These are phyloP conservation scores for Leptinotarsa texana DNA, from an alignment of 1,140 invertebrate genomes.

Conservation along the genomic window DNA sequence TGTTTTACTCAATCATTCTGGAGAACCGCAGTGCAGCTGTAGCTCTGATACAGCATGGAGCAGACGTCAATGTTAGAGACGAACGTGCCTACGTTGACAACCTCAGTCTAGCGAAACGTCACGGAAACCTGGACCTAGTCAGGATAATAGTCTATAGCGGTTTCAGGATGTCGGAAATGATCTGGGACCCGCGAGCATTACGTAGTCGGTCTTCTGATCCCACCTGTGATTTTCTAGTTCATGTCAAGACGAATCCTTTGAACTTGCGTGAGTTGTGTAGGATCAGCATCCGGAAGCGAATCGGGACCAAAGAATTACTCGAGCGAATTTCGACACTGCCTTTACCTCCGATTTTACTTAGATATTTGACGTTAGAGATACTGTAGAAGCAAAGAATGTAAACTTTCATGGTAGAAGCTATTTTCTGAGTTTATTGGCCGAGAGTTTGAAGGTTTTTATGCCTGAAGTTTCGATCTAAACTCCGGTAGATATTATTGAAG, in stretches of 20 bases:
- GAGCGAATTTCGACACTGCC: conserved; percentile 50
- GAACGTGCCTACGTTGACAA: conserved; percentile 52
- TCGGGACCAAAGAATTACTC: conserved; percentile 46
- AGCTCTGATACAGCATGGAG: conserved; percentile 50
- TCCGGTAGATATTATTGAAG: too few species aligned
- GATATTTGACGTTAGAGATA: conserved; percentile 50
- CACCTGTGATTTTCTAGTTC: conserved; percentile 48
- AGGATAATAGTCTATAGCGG: conserved; percentile 30
- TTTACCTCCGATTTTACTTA: conserved; percentile 51
- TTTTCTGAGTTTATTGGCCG: too few species aligned
- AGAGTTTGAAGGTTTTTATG: too few species aligned
- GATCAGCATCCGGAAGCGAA: conserved; percentile 52
- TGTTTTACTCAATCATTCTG: conserved; percentile 50
- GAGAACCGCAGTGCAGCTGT: conserved; percentile 44
- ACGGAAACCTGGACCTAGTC: conserved; percentile 52
- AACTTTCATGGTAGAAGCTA: too few species aligned
- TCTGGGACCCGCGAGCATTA: conserved; percentile 47
- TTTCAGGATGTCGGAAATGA: conserved; percentile 42
- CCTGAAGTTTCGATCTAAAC: too few species aligned
- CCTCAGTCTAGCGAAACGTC: conserved; percentile 54
- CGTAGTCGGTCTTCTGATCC: conserved; percentile 41
- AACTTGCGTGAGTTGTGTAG: conserved; percentile 57
- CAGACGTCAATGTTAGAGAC: conserved; percentile 50
- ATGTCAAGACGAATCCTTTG: conserved; percentile 56
- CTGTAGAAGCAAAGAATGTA: conserved; percentile 25